phyloP scores from a whole-genome alignment of 1,140 invertebrate genomes.

The Colletes latitarsis region DNA sequence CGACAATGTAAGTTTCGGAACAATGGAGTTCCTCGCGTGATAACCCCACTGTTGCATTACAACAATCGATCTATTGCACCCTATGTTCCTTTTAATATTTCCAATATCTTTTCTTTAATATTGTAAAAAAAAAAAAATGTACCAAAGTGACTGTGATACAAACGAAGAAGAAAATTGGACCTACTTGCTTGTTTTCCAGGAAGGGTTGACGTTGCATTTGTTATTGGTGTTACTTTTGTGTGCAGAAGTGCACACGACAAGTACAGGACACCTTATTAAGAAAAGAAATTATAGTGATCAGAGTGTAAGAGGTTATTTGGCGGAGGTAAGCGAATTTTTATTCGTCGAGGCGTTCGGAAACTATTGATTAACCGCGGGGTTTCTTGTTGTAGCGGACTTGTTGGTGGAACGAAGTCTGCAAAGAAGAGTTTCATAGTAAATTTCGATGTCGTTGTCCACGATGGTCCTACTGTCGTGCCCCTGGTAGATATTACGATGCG shows the following conservation, averaged over 20 bases:
- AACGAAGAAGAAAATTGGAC: background rate
- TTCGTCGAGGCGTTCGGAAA: background rate
- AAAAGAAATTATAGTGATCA: slow-evolving; percentile 89
- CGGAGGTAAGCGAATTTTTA: slow-evolving; percentile 83
- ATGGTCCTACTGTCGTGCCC: slow-evolving; percentile 93
- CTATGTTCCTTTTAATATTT: background rate
- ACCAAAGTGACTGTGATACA: no score
- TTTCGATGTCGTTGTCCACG: slow-evolving; percentile 93
- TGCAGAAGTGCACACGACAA: slow-evolving; percentile 62
- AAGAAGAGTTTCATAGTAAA: slow-evolving; percentile 93
- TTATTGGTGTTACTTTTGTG: slow-evolving; percentile 65
- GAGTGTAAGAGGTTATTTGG: slow-evolving; percentile 89
- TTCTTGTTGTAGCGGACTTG: slow-evolving; percentile 87
- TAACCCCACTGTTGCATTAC: background rate
- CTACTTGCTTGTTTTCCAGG: slow-evolving; percentile 52
- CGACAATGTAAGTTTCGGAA: slow-evolving; percentile 24
- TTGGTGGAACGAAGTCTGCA: slow-evolving; percentile 96
- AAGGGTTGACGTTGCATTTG: slow-evolving; percentile 49
- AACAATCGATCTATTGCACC: background rate
- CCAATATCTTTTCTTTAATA: background rate
- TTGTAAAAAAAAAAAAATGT: background rate
- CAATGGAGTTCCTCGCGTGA: background rate
- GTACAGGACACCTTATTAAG: slow-evolving; percentile 76
- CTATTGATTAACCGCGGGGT: no score
- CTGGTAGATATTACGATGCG: slow-evolving; percentile 94